phyloP scores from a whole-genome alignment of 2,888 invertebrate genomes.

The Nephrotoma flavescens region DNA sequence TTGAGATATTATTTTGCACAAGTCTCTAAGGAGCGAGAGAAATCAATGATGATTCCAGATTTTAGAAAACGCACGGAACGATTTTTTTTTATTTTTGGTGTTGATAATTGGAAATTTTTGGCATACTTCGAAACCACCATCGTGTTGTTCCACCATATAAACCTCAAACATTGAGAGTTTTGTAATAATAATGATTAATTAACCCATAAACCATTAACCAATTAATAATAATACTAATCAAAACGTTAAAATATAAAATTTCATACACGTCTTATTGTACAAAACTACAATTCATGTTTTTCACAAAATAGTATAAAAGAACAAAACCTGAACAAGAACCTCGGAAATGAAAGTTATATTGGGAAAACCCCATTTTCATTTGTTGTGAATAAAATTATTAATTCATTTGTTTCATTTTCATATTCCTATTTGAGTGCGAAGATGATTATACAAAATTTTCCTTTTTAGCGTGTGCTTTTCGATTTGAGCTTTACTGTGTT shows the following conservation, averaged over 20 bases:
- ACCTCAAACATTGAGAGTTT: no score
- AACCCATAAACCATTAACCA: background rate
- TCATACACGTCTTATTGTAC: background rate
- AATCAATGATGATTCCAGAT: background rate
- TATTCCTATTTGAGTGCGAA: background rate
- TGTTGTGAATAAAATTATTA: background rate
- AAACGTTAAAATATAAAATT: background rate
- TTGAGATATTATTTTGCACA: background rate
- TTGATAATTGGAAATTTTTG: no score
- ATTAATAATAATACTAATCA: background rate
- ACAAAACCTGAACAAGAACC: background rate
- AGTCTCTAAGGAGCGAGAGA: background rate
- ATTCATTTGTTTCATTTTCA: background rate
- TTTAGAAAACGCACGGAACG: background rate
- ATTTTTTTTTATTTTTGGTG: no score
- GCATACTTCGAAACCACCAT: no score
- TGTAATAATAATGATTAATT: no score
- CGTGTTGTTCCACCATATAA: no score
- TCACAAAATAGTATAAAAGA: background rate
- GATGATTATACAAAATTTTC: background rate
- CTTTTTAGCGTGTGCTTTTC: background rate
- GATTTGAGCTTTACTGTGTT: background rate
- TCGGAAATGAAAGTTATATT: background rate
- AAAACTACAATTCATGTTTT: background rate
- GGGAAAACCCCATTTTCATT: background rate